phyloP scores from a whole-genome alignment of 2,113 vertebrate genomes.

The Oostethus manadensis region DNA sequence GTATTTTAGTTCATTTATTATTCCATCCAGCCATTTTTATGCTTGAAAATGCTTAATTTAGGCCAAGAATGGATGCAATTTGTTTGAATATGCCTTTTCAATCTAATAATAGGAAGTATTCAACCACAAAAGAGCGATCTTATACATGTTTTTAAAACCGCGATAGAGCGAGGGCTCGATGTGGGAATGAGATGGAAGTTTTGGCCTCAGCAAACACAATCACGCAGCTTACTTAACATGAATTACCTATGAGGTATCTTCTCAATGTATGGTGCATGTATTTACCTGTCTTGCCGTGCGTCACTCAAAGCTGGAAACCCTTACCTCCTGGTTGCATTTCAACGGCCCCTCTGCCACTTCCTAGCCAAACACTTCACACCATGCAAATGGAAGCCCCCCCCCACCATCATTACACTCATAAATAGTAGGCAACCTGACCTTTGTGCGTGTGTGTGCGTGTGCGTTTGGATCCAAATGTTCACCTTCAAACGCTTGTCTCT shows the following conservation, averaged over 20 bases:
- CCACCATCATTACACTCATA: constrained; percentile 52
- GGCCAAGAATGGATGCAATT: too few relatives aligned
- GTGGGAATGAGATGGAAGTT: constrained; percentile 15
- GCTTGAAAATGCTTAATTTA: too few relatives aligned
- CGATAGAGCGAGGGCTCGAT: too few relatives aligned
- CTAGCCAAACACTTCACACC: constrained; percentile 21
- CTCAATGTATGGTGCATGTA: neutral
- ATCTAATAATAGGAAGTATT: too few relatives aligned
- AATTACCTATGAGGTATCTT: constrained; percentile 14
- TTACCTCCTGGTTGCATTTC: constrained; percentile 44
- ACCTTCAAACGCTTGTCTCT: too few relatives aligned
- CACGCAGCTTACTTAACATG: constrained; percentile 35
- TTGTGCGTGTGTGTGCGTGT: constrained; percentile 7
- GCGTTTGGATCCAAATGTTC: constrained; percentile 6
- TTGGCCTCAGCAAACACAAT: constrained; percentile 38
- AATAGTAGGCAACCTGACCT: constrained; percentile 40
- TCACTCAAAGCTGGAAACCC: constrained; percentile 37
- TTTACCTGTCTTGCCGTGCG: constrained; percentile 5
- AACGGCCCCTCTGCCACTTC: neutral
- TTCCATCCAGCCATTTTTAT: too few relatives aligned
- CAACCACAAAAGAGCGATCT: too few relatives aligned
- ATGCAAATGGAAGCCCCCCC: constrained; percentile 55
- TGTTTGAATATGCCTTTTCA: too few relatives aligned
- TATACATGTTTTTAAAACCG: too few relatives aligned
- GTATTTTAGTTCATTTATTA: too few relatives aligned